These are phyloP conservation scores for Eulemur coronatus DNA, from an alignment of 2,797 vertebrate species.

Conservation along the genomic window DNA sequence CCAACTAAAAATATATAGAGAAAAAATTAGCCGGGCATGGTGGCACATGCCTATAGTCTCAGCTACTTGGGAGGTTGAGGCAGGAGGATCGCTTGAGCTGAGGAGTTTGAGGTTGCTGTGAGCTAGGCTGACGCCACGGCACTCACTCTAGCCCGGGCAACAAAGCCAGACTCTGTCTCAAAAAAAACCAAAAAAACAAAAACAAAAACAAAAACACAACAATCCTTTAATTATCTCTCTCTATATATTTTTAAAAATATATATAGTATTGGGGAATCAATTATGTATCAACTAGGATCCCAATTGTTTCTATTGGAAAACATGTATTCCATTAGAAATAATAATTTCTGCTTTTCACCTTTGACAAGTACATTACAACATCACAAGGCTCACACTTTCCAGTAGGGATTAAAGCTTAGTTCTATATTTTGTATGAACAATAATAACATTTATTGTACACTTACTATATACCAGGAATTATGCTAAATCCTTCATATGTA, in stretches of 20 bases:
- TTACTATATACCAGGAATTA: background rate
- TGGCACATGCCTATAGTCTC: too few relatives aligned
- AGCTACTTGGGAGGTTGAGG: too few relatives aligned
- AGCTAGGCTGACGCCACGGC: too few relatives aligned
- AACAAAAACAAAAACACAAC: too few relatives aligned
- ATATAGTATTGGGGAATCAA: background rate
- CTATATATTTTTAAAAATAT: background rate
- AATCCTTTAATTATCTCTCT: background rate
- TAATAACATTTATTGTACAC: background rate
- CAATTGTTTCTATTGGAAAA: background rate
- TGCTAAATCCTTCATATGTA: background rate
- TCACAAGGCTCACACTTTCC: background rate
- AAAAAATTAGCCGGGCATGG: too few relatives aligned
- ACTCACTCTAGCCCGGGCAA: too few relatives aligned
- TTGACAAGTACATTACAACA: background rate
- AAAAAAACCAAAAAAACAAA: too few relatives aligned
- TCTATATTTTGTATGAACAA: background rate
- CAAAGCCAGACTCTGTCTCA: too few relatives aligned
- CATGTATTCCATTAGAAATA: background rate
- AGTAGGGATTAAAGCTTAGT: background rate
- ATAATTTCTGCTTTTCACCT: constrained; percentile 2
- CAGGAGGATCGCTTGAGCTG: too few relatives aligned
- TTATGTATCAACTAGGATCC: background rate
- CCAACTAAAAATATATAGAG: too few relatives aligned
- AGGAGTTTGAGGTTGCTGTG: too few relatives aligned